Evolutionary conservation across 2,113 vertebrate species (phyloP).

Genomic region (Bujurquina vittata): DNA sequence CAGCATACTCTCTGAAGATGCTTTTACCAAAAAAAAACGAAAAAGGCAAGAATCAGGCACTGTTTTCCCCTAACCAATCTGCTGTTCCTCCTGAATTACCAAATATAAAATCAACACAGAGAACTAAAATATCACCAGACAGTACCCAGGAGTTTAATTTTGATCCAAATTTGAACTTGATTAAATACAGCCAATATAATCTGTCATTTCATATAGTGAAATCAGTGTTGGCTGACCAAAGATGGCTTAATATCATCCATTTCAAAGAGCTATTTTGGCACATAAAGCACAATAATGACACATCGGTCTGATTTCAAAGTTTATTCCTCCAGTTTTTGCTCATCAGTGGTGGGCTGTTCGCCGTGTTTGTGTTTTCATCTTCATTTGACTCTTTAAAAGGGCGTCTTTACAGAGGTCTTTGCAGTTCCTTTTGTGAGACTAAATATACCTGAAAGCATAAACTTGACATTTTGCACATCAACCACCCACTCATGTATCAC

Average conservation of each 20-base stretch:
- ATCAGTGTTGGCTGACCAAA: not conserved
- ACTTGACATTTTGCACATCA: constrained; percentile 45
- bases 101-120: not conserved
- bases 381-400: not conserved
- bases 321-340: not conserved
- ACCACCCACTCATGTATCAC: constrained; percentile 12
- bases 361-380: not conserved
- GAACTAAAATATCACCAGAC: not conserved
- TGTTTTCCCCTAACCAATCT: not conserved
- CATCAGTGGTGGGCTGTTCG: not conserved
- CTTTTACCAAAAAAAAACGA: too few relatives aligned
- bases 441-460: constrained; percentile 41
- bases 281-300: not conserved
- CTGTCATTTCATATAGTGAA: not conserved
- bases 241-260: not conserved
- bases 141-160: not conserved
- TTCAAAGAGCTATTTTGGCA: not conserved
- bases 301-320: not conserved
- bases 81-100: not conserved
- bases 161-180: not conserved
- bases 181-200: not conserved
- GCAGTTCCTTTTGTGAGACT: not conserved
- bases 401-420: not conserved
- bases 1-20: too few relatives aligned
- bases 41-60: too few relatives aligned